Base-by-base conservation (phyloP, 1,140 invertebrate genomes). In the Danaus plexippus region DNA sequence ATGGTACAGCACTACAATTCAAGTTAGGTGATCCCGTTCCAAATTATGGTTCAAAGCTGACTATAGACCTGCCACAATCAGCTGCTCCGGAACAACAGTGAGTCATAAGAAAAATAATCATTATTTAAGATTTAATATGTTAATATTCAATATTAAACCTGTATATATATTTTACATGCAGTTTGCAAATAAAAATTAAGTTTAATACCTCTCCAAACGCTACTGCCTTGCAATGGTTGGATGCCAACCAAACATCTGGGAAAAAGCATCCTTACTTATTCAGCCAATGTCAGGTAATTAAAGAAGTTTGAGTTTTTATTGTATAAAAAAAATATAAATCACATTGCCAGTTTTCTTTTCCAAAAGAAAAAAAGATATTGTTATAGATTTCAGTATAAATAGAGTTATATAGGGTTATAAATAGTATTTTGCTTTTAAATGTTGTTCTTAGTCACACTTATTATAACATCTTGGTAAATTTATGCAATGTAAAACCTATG, bases 211-310 rank as follows among this genome's bases (percentile, higher is more conserved):
- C 89, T n/a, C 90, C 91, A 51, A 87, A 89, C 40, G 91, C 94
- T 8, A 93, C 92, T 60, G 97, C 94, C 11, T 87, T 99, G 11
- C 95, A 97, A 83, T 99, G 97, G 97, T 75, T 99, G 41, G 89
- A 89, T 54, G 91, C 95, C 9, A 90, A 93, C 63, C 96, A 97
- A 88, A 99, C 97, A 11, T 90, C 93, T 7, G 96, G 96, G 46
- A 94, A 95, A 85, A 89, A 91, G 63, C 90, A 95, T 71, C 97
- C 97, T 0, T 98, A 95, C 80, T 74, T 99, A 61, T 98, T 95
- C 87, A 97, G 94, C 63, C 96, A 98, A 83, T 97, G 95, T 86
- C 92, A 97, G 89, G 94, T 94, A 88, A 78, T 46, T 53, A 47
- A 8, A 45, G 43, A 12, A 45, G 7, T 47, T 43, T 40, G 22